Base-by-base conservation (phyloP, 2,797 vertebrate genomes). In the Tokudaia muenninki region DNA sequence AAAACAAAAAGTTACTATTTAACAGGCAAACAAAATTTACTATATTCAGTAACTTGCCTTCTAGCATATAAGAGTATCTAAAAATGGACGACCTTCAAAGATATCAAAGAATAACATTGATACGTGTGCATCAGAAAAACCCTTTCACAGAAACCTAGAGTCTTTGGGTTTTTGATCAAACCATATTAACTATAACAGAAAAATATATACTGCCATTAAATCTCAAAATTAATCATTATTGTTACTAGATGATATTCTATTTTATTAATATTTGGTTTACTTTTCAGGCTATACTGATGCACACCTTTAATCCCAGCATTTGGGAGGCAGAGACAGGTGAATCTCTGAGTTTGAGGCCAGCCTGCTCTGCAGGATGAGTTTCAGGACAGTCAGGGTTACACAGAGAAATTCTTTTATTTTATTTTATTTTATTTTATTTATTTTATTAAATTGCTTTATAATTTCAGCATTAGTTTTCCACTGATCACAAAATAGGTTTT, bases 21-120 rank as follows among this genome's bases (percentile, higher is more conserved):
- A 95, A 94, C 2, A 84, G 37, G 87, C 82, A 97, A 22, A 65
- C 5, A 91, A 90, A 94, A 90, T 92, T 78, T 92, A 57, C n/a
- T 87, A 3, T 90, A 94, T 90, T 90, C 83, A 84, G 37, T 94
- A 96, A 91, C 17, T 94, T 72, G 59, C 77, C 59, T 91, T 29
- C 59, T 50, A 94, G 92, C 31, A 95, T 12, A 79, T 86, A 0
- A 92, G 41, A 80, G n/a, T 55, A 75, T 70, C 59, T 87, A 57
- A 94, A 97, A 97, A 91, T 57, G 74, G 74, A 37, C 37, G 67
- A 37, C 37, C 50, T 41, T 57, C 14, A 87, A 72, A 55, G 65
- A 26, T 55, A 57, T 29, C 81, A 86, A 87, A 87, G 6, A 84
- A 86, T 41, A 31, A 70, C n/a, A 63, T 72, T 3, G 0, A 29